Evolutionary conservation across 2,113 vertebrate species (phyloP).

Genomic region (Dinomys branickii): DNA sequence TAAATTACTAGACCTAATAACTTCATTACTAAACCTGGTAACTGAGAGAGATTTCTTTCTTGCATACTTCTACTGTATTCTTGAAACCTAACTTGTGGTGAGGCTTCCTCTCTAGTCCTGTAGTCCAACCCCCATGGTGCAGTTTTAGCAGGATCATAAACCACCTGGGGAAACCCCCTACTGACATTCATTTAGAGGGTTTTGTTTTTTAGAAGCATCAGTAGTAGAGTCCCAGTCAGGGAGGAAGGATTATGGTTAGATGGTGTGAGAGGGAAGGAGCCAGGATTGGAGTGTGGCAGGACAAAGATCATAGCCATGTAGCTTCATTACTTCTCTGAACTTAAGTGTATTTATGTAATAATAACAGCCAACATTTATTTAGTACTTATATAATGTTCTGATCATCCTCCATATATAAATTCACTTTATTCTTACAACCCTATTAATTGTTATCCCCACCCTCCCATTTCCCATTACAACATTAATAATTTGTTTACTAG

Average conservation of each 20-base stretch:
- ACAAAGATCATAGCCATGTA: conserved; percentile 56
- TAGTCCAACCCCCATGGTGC: conserved; percentile 46
- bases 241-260: conserved; percentile 62
- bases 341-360: conserved; percentile 59
- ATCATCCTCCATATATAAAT: neutral
- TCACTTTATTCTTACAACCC: conserved; percentile 2
- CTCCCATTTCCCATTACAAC: conserved; percentile 16
- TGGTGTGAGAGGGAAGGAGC: conserved; percentile 61
- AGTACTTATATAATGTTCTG: conserved; percentile 17
- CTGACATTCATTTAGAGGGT: conserved; percentile 66
- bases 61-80: conserved; percentile 47
- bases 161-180: conserved; percentile 71
- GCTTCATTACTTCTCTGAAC: conserved; percentile 62
- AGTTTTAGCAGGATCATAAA: conserved; percentile 75
- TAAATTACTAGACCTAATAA: conserved; percentile 46
- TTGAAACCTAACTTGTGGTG: conserved; percentile 55
- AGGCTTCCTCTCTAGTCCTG: conserved; percentile 55
- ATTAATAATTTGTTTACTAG: conserved; percentile 54
- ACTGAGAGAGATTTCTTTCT: neutral
- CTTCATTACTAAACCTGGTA: conserved; percentile 3
- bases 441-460: neutral
- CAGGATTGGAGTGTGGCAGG: conserved; percentile 20
- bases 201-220: conserved; percentile 76
- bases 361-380: neutral
- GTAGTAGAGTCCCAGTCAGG: neutral